Percentiles rank a stretch among this genome's conserved stretches.
phyloP scores from a whole-genome alignment of 2,888 invertebrate genomes.

The Norana najaformis region DNA sequence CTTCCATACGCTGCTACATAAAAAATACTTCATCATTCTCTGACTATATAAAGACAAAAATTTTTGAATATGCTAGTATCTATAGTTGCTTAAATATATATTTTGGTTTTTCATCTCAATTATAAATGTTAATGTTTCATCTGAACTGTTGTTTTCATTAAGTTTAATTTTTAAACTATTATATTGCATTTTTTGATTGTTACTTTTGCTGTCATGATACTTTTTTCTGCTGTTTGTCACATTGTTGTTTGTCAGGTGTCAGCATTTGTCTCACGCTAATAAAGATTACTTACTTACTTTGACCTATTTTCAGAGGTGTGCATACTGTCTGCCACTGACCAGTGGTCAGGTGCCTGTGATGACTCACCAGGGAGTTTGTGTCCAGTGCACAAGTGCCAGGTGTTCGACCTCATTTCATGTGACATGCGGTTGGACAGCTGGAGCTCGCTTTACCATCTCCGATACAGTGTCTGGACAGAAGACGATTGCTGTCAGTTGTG shows the following conservation, averaged over 20 bases:
- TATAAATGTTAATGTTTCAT: too few species aligned
- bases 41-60: too few species aligned
- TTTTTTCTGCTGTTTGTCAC: neutral
- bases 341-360: neutral
- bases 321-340: constrained; percentile 49
- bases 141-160: neutral
- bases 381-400: constrained; percentile 64
- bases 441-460: constrained; percentile 63
- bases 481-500: constrained; percentile 61
- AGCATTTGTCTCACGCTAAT: neutral
- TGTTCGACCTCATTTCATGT: constrained; percentile 68
- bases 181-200: too few species aligned
- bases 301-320: constrained; percentile 54
- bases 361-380: constrained; percentile 61
- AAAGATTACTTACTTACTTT: neutral
- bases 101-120: too few species aligned
- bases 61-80: too few species aligned
- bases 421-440: constrained; percentile 69
- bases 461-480: constrained; percentile 60
- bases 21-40: too few species aligned
- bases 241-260: neutral
- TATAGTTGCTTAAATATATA: too few species aligned
- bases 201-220: too few species aligned
- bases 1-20: too few species aligned
- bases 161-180: neutral